Evolutionary conservation across 1,140 invertebrate genomes (phyloP).

Genomic region (Eupeodes corollae): DNA sequence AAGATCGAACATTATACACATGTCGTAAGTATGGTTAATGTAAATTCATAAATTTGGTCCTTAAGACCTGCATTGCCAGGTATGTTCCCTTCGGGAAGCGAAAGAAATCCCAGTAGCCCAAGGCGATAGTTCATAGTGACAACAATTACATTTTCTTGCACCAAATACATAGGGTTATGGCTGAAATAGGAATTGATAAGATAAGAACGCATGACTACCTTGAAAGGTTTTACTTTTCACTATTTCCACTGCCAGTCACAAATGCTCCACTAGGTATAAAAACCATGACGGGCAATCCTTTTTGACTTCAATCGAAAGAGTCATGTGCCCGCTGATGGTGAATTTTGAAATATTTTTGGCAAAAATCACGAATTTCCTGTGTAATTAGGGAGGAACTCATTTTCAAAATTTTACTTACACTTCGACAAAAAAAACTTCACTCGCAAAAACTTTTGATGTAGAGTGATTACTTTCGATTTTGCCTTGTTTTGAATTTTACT

Average conservation of each 20-base stretch:
- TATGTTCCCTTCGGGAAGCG: constrained; percentile 39
- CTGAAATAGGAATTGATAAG: constrained; percentile 14
- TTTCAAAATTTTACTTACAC: too few species aligned
- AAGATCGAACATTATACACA: neutral
- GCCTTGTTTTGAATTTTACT: too few species aligned
- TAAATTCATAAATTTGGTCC: constrained; percentile 42
- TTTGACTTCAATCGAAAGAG: too few species aligned
- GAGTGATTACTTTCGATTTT: too few species aligned
- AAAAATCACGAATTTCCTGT: too few species aligned
- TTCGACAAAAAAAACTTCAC: too few species aligned
- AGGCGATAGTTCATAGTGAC: constrained; percentile 54
- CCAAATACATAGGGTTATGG: constrained; percentile 44
- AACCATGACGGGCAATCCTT: constrained; percentile 39
- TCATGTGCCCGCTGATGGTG: too few species aligned
- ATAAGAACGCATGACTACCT: neutral
- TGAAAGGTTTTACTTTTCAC: constrained; percentile 18
- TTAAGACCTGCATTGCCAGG: constrained; percentile 50
- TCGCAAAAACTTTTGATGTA: too few species aligned
- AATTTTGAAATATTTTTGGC: too few species aligned
- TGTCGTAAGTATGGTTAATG: too few species aligned
- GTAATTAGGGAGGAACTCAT: too few species aligned
- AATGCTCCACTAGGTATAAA: constrained; percentile 43
- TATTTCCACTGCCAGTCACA: constrained; percentile 40
- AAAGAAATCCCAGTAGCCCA: constrained; percentile 46
- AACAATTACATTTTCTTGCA: constrained; percentile 49